Base-by-base conservation (phyloP, 1,140 invertebrate species). In the Drosophila arawakana region DNA sequence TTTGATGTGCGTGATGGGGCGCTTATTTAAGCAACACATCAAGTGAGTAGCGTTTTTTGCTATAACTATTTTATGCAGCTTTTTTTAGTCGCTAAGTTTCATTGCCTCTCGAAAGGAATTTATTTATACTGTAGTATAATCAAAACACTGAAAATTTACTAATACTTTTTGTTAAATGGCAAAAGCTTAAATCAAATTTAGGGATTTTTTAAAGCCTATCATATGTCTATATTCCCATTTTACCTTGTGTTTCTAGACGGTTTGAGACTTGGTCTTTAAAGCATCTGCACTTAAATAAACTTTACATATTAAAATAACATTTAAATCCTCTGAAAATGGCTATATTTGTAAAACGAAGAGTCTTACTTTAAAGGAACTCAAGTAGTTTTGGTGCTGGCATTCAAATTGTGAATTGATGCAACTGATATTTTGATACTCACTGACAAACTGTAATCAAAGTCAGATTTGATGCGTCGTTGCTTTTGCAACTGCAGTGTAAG, bases 1-100 rank as follows among this genome's bases (percentile, higher is more conserved):
- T 86, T 86, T 88, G 76, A 86, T 86, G 82, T 88, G 83, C 83
- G 83, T 86, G 70, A 71, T 69, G 73, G 68, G 83, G 72, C 72
- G 76, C 76, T 88, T 79, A 73, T 79, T 76, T 58, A 21, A 44
- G 41, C 50, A 57, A 49, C 67, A 49, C 44, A 71, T 75, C 54
- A 68, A 62, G 37, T 39, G 8, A 15, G 30, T 58, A 62, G 55
- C 25, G 21, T 43, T 34, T 7, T 18, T 41, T 34, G 21, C 21
- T 54, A 41, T 34, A 30, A 18, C 54, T 60, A 68, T 68, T 49
- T 59, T 59, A 68, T 60, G 13, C 65, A 58, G 15, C 18, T 11
- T 7, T 52, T 68, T 6, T 34, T 10, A 41, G 37, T 11, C 34
- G 10, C 0, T 34, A 37, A 35, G 35, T n/a, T 54, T 2, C 0